These are phyloP conservation scores for Porites lobata DNA, from an alignment of 92 coral and sea anemone genomes.

Conservation along the genomic window DNA sequence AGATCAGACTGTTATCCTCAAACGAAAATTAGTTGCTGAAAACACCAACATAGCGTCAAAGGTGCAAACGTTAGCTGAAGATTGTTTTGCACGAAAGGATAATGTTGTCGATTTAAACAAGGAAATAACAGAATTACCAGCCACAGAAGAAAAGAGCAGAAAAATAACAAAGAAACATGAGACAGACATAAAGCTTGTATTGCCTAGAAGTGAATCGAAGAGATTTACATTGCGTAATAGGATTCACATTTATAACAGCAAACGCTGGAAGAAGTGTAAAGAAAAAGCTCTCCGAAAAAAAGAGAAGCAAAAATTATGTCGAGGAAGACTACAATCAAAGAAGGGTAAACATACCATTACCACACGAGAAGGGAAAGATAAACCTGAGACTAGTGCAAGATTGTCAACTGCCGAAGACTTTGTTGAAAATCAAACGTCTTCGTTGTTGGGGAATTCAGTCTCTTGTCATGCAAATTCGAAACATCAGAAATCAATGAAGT, in stretches of 20 bases:
- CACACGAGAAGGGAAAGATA: no score
- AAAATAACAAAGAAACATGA: neutral
- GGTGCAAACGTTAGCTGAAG: neutral
- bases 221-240: neutral
- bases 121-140: neutral
- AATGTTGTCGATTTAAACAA: neutral
- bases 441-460: no score
- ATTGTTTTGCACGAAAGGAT: neutral
- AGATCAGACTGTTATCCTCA: constrained; percentile 1
- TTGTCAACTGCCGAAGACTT: no score
- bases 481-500: no score
- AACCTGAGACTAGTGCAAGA: no score
- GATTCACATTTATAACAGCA: constrained; percentile 17
- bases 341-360: neutral
- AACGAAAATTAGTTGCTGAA: no score
- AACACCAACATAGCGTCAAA: no score
- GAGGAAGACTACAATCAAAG: neutral
- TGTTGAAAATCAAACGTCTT: no score
- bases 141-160: neutral
- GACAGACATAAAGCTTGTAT: neutral
- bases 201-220: neutral
- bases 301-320: neutral
- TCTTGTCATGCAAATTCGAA: no score
- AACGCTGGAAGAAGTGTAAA: constrained; percentile 12
- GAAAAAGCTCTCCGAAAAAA: constrained; percentile 1